Base-by-base conservation (phyloP, 1,140 invertebrate species). In the Paraescarpia echinospica region DNA sequence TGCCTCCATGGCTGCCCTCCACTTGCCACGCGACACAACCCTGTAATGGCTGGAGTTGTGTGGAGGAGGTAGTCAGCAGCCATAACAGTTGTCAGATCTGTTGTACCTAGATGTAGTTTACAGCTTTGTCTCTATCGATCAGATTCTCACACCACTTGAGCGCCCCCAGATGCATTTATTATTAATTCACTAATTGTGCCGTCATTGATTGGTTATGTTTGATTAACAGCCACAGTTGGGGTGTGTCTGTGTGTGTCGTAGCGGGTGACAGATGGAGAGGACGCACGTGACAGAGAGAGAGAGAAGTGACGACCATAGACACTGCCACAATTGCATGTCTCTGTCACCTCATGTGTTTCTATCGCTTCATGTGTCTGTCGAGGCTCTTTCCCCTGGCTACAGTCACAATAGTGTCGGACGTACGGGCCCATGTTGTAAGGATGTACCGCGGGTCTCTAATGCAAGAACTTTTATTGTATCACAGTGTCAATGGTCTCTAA, bases 161-260 rank as follows among this genome's bases (percentile, higher is more conserved):
- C 8, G 8, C 59, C 14, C 59, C 22, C 59, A 14, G 18, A 31
- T 77, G 59, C 59, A 77, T 77, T 77, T 27, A 77, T 77, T 77
- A 77, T 77, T 77, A 77, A 77, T 77, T 77, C 59, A 77, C 59
- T 77, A 77, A 77, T 77, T 77, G 59, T 77, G 59, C 27, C 2
- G 59, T 77, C 59, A 77, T 77, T 77, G 59, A 77, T 77, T 77
- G 27, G 59, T 77, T 77, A 77, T 77, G 59, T 77, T 77, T 77
- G 59, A 77, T 77, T 77, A 77, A 77, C 59, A 12, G 14, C 59
- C 59, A 77, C 59, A 5, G 59, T 77, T 77, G 14, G 14, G 14
- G 59, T 77, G 59, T 6, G 14, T 77, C 59, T 77, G 9, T 77
- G 59, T 14, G 8, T 77, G 59, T 77, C 59, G 18, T 2, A 18